Base-by-base conservation (phyloP, 37 sponge, comb jelly and placozoan genomes). In the Bolinopsis microptera region DNA sequence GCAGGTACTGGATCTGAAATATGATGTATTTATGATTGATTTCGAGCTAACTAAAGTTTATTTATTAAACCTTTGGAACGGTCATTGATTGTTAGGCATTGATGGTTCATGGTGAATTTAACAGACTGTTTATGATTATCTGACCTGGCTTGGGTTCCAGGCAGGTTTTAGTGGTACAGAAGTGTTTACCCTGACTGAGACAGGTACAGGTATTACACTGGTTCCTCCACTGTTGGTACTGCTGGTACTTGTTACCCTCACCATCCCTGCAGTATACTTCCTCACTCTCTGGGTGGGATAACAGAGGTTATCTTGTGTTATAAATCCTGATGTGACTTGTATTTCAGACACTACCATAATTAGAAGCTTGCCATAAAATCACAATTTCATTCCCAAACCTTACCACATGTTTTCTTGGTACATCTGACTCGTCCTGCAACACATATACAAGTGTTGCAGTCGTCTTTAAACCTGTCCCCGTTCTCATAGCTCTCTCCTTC, bases 191-290 rank as follows among this genome's bases (percentile, higher is more conserved):
- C 31, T 72, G 31, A 8, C 31, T 72, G 31, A 72, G 31, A 72
- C 75, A 72, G 13, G 75, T 72, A n/a, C 75, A 72, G 31, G 31
- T 72, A n/a, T 72, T 72, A 72, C 75, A 72, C 22, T 72, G 22
- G 5, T 72, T 21, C 75, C 18, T 72, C 75, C 75, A 72, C 26
- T 72, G 75, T 21, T 72, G n/a, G 75, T 30, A 72, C 18, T 72
- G 75, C 75, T 72, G 75, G 75, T 72, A 72, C 75, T 30, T 28
- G 31, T 72, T 72, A 23, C 75, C 75, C 5, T n/a, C 75, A 24
- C 75, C 75, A 28, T 72, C 75, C 27, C 31, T 72, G 18, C 75
- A 72, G n/a, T n/a, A n/a, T n/a, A n/a, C n/a, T n/a, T 5, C 5
- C 75, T 72, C 31, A 24, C 31, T 28, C 75, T n/a, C 75, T 72